Base-by-base conservation (phyloP, 1,140 invertebrate species). In the Sitophilus oryzae region DNA sequence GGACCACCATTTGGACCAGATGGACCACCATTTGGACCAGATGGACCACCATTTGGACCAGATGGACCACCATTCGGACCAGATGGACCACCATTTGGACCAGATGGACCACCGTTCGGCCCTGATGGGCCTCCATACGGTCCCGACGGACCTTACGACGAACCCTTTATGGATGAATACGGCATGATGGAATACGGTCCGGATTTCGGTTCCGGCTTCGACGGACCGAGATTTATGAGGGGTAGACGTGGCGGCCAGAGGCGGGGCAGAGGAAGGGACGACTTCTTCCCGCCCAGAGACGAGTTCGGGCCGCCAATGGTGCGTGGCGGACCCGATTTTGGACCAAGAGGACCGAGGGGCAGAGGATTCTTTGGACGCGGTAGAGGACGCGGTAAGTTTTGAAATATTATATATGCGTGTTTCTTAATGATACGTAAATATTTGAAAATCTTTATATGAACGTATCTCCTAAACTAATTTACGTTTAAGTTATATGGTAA, bases 301-400 rank as follows among this genome's bases (percentile, higher is more conserved):
- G 42, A 36, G 20, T 50, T 51, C 20, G 47, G 37, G 4, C 40
- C 43, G n/a, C 35, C 50, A 21, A 52, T 48, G 52, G 15, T 37
- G 1, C 22, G 42, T 18, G 41, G 50, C 16, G 54, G 50, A 36
- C 35, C 14, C 34, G 42, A 44, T 18, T 44, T 44, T 44, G 18
- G 8, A 11, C 36, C 49, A 18, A 54, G 34, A 68, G 18, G 68
- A 1, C 67, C 57, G 2, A 62, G 66, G 38, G 67, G 71, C 9
- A 52, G 56, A 5, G 66, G 67, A 0, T 59, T 69, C 6, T 59
- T 73, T 52, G 74, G 74, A 68, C 69, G 78, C 19, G 76, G 77
- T 20, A 59, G 56, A 50, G 52, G 59, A 40, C 50, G 56, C 53
- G 30, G 8, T 19, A n/a, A 40, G 1, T 30, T 6, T n/a, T 19